Percentiles rank a stretch among this genome's conserved stretches.
Conservation (phyloP, 2,888 invertebrate genomes). For the Agrochola lota region DNA sequence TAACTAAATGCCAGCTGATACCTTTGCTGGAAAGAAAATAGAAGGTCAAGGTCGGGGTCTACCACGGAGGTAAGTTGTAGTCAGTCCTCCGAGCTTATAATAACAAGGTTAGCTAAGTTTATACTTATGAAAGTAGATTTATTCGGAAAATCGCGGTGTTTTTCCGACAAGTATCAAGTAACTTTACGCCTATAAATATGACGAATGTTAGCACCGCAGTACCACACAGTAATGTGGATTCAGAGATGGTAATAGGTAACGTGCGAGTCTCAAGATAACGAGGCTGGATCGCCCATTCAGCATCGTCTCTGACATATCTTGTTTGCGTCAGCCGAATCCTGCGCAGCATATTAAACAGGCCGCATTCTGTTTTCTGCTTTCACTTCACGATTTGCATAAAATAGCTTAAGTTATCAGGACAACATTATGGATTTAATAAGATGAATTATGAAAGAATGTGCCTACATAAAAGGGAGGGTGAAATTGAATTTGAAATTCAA, state of each 20-base stretch:
- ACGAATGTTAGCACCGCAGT: slow-evolving; percentile 28
- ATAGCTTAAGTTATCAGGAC: slow-evolving; percentile 48
- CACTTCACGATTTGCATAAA: slow-evolving; percentile 47
- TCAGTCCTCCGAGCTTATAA: slow-evolving; percentile 8
- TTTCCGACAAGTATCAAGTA: slow-evolving; percentile 27
- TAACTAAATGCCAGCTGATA: slow-evolving; percentile 37
- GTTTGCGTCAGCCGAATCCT: slow-evolving; percentile 50
- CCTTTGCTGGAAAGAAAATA: slow-evolving; percentile 26
- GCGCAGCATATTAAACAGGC: slow-evolving; percentile 62
- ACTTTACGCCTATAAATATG: slow-evolving; percentile 25
- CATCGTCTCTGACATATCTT: slow-evolving; percentile 41
- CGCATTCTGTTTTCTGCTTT: slow-evolving; percentile 46
- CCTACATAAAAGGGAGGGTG: slow-evolving; percentile 39
- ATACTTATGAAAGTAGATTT: slow-evolving; percentile 18
- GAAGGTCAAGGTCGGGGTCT: slow-evolving; percentile 43
- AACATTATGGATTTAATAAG: slow-evolving; percentile 46
- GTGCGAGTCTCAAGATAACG: slow-evolving; percentile 43
- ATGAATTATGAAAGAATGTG: slow-evolving; percentile 47
- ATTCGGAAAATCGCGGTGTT: slow-evolving; percentile 26
- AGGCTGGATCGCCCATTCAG: slow-evolving; percentile 39
- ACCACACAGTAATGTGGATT: slow-evolving; percentile 25
- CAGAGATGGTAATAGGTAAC: slow-evolving; percentile 36
- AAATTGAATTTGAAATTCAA: slow-evolving; percentile 52
- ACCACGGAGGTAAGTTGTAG: slow-evolving; percentile 25
- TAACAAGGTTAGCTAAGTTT: slow-evolving; percentile 21